These are phyloP conservation scores for Campylomormyrus tamandua DNA, from an alignment of 2,113 vertebrate genomes.

Conservation along the genomic window DNA sequence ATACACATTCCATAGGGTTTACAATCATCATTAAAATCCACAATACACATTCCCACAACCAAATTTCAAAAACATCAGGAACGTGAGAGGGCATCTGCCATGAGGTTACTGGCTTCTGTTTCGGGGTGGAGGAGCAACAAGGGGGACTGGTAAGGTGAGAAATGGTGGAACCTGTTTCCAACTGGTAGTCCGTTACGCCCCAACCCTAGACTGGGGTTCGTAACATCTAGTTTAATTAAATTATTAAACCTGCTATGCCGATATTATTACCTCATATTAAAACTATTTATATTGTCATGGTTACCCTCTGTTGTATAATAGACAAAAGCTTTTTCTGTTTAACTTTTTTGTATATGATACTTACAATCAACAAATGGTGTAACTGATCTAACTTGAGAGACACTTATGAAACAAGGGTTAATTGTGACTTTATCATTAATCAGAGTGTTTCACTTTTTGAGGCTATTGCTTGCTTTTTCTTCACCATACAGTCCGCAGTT, in stretches of 20 bases:
- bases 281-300: not conserved
- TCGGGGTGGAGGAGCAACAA: too few relatives aligned
- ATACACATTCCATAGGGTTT: too few relatives aligned
- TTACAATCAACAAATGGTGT: not conserved
- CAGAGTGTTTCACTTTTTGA: not conserved
- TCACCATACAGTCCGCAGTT: not conserved
- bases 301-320: not conserved
- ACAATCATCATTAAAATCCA: too few relatives aligned
- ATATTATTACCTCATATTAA: not conserved
- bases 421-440: not conserved
- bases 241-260: not conserved
- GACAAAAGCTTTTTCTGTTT: not conserved
- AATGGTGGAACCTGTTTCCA: too few relatives aligned
- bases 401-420: not conserved
- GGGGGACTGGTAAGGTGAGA: too few relatives aligned
- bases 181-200: too few relatives aligned
- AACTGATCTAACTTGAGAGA: not conserved
- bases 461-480: not conserved
- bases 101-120: too few relatives aligned
- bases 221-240: not conserved
- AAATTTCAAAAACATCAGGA: too few relatives aligned
- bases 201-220: too few relatives aligned
- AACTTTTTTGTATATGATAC: not conserved
- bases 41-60: too few relatives aligned
- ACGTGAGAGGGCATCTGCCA: too few relatives aligned